A percentile compares a stretch with the other conserved stretches of the same genome.
phyloP scores from a whole-genome alignment of 2,888 invertebrate genomes.

The Helobdella robusta region DNA sequence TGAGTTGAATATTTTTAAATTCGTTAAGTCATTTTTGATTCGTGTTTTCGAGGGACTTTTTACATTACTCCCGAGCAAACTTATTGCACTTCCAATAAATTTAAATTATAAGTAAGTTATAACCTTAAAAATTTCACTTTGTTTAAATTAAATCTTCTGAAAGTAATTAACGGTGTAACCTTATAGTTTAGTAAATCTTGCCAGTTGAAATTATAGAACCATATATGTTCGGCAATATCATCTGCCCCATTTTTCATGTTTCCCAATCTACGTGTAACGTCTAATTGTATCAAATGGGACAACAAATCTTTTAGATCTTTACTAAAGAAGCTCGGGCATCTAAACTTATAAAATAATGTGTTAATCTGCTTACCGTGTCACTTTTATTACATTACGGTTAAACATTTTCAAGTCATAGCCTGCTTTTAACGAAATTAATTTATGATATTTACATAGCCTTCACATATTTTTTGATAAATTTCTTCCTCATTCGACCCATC shows the following conservation, averaged over 20 bases:
- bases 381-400: background rate
- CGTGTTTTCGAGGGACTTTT: too few species aligned
- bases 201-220: slow-evolving; percentile 17
- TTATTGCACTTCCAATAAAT: too few species aligned
- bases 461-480: slow-evolving; percentile 23
- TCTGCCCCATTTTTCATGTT: slow-evolving; percentile 19
- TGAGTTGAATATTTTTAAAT: too few species aligned
- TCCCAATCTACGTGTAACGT: slow-evolving; percentile 15
- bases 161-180: background rate
- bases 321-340: slow-evolving; percentile 21
- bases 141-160: background rate
- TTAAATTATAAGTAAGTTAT: too few species aligned
- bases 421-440: too few species aligned
- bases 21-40: too few species aligned
- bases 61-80: too few species aligned
- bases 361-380: background rate
- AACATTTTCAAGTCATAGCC: background rate
- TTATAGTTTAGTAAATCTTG: slow-evolving; percentile 2
- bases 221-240: slow-evolving; percentile 20
- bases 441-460: slow-evolving; percentile 11
- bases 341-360: background rate
- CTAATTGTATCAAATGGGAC: background rate
- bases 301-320: slow-evolving; percentile 17
- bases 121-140: too few species aligned
- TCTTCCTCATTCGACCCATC: slow-evolving; percentile 24